Conservation (phyloP, 2,797 vertebrate species). For the Sebastes diploproa region DNA sequence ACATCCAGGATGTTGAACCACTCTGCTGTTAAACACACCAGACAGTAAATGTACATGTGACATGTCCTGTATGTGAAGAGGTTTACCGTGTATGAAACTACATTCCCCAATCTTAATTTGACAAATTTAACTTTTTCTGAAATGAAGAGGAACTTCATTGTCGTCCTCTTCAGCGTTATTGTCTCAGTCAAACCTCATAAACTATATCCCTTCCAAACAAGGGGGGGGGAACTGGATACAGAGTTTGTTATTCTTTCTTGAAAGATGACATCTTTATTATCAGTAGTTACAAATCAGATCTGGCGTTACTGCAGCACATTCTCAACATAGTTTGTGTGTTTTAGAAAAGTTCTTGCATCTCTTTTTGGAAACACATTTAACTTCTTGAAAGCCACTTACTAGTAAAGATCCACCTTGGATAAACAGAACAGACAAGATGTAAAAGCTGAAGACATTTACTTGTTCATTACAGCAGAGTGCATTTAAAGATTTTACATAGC, state of each 20-base stretch:
- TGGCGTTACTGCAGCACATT: accelerated
- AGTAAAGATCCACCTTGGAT: not conserved
- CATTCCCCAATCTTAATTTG: too few species aligned
- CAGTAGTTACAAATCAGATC: not conserved
- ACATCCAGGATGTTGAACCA: not conserved
- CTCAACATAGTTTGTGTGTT: not conserved
- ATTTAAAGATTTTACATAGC: constrained; percentile 28
- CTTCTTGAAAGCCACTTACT: not conserved
- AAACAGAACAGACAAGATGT: constrained; percentile 12
- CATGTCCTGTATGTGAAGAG: not conserved
- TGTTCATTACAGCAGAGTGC: constrained; percentile 49
- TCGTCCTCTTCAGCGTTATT: not conserved
- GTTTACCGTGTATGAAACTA: not conserved
- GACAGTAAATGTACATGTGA: not conserved
- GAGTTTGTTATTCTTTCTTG: not conserved
- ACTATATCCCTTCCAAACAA: constrained; percentile 1
- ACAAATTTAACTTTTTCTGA: not conserved
- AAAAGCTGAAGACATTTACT: constrained; percentile 53
- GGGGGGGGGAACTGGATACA: too few species aligned
- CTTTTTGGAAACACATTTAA: not conserved
- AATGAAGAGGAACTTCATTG: constrained; percentile 11
- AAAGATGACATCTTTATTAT: not conserved
- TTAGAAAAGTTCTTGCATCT: not conserved
- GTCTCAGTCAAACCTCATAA: constrained; percentile 8
- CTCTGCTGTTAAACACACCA: not conserved